phyloP scores from a whole-genome alignment of 2,797 vertebrate genomes.

The Scyliorhinus canicula region DNA sequence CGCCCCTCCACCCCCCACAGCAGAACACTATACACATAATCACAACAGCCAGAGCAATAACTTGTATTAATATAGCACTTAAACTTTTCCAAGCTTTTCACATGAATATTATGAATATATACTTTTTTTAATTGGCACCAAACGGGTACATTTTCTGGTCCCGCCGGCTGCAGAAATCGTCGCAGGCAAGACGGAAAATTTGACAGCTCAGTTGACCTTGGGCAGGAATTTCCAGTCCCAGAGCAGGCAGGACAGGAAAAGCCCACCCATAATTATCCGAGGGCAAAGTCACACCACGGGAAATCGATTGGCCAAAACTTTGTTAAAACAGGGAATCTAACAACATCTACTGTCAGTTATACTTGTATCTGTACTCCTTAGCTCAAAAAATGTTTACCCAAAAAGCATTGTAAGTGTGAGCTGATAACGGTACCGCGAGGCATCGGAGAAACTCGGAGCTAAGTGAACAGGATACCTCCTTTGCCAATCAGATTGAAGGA shows the following conservation, averaged over 20 bases:
- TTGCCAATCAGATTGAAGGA: too few species aligned
- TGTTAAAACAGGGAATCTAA: not conserved
- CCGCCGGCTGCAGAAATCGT: too few species aligned
- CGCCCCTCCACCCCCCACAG: not conserved
- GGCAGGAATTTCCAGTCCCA: too few species aligned
- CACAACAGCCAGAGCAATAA: not conserved
- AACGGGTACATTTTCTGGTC: too few species aligned
- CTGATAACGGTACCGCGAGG: not conserved
- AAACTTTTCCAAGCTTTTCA: not conserved
- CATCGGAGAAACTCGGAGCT: not conserved
- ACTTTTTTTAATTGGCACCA: too few species aligned
- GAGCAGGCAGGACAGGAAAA: too few species aligned
- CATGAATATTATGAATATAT: not conserved
- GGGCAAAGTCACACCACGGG: not conserved
- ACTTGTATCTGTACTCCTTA: not conserved
- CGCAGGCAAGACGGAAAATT: too few species aligned
- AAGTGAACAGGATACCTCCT: too few species aligned
- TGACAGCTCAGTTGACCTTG: too few species aligned
- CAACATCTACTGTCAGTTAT: not conserved
- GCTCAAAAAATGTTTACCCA: not conserved
- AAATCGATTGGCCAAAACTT: not conserved
- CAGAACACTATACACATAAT: not conserved
- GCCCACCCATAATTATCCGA: not conserved
- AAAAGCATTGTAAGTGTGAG: not conserved
- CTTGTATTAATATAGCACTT: not conserved